These are phyloP conservation scores for Sapajus apella DNA, from an alignment of 2,113 vertebrate genomes.

Conservation along the genomic window DNA sequence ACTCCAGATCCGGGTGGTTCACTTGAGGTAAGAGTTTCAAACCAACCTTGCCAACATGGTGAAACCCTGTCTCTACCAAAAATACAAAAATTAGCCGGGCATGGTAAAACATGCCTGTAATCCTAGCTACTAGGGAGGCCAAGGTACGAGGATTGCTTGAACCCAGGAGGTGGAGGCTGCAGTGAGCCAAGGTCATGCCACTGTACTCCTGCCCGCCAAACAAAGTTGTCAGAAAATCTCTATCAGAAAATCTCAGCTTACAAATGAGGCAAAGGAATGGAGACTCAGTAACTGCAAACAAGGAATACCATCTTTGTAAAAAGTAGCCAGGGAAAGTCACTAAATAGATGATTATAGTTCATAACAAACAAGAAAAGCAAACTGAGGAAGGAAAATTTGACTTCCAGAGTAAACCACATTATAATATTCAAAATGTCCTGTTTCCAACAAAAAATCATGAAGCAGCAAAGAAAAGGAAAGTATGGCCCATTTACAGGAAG, in stretches of 20 bases:
- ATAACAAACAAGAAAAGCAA: not conserved
- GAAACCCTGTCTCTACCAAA: not conserved
- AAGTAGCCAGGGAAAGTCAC: not conserved
- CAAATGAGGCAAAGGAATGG: not conserved
- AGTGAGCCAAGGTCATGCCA: not conserved
- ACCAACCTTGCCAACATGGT: not conserved
- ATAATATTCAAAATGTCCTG: too few species aligned
- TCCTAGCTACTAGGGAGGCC: not conserved
- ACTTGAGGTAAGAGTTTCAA: not conserved
- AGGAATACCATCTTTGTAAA: not conserved
- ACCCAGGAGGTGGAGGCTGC: not conserved
- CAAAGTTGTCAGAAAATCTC: not conserved
- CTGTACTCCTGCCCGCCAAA: not conserved
- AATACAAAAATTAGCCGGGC: not conserved
- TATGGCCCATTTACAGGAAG: too few species aligned
- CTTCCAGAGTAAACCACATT: not conserved
- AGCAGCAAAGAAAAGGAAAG: too few species aligned
- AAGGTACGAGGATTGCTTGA: not conserved
- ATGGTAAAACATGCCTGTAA: not conserved
- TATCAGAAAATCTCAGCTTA: not conserved
- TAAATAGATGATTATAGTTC: not conserved
- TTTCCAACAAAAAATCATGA: too few species aligned
- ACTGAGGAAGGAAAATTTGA: not conserved
- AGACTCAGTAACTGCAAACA: not conserved
- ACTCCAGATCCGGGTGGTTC: not conserved